Evolutionary conservation across 2,797 vertebrate species (phyloP), one percentile per base, ranked within the genome.

Genomic region (Tarsius wallacei): DNA sequence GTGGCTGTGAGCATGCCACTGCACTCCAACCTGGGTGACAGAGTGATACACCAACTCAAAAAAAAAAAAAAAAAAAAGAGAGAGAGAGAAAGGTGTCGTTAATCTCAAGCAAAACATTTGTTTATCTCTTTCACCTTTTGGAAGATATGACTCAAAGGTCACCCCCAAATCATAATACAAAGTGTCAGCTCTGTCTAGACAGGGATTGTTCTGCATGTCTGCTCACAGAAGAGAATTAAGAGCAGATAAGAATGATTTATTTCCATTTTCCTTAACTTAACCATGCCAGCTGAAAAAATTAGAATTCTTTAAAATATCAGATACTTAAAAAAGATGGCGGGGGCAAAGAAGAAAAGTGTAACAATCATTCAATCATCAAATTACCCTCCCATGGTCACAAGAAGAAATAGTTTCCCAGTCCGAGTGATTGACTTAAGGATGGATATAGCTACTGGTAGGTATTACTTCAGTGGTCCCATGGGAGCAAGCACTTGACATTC

Each of bases 111-210:
- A 84, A 94, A 94, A 87, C 6, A 68, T 81, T 83, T 93, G 33
- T 88, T 93, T 80, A 26, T 80, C 14, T 80, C 53, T 81, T 97
- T 95, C 26, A 77, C 49, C 13, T 93, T 26, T 71, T 81, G 33
- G 53, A 97, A 90, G 31, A 57, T 47, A 85, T 36, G 77, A 93
- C 26, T 87, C 78, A 76, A 84, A 78, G 31, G 42, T 96, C 31
- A 73, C 16, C 76, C 24, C 71, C 82, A 42, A 87, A 49, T 94
- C 71, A 82, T 53, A 21, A 47, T 63, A 49, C 53, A 73, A 86
- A 77, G 8, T n/a, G n/a, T 93, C 73, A 88, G 57, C 63, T 87
- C 74, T 96, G 96, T 97, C 94, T 97, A 97, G 96, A 97, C 95
- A 91, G 88, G 82, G 90, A 94, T 93, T 94, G 33, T 95, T 98